Evolutionary conservation across 2,888 invertebrate species (phyloP).

Genomic region (Synanthedon andrenaeformis): DNA sequence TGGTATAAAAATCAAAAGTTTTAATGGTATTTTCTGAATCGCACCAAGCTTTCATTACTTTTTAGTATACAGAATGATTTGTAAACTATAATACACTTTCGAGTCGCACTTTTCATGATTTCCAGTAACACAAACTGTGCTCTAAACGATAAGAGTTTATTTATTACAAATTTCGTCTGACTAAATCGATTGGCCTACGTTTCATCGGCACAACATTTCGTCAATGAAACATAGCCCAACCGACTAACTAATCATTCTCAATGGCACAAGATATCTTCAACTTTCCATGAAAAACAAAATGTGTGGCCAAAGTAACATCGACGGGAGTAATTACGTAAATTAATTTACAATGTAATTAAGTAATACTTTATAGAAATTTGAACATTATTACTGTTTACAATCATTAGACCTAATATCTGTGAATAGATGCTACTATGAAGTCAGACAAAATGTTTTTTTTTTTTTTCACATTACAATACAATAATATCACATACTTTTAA

Average conservation of each 20-base stretch:
- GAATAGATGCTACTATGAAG: constrained; percentile 61
- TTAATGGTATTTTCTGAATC: constrained; percentile 72
- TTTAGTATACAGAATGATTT: constrained; percentile 69
- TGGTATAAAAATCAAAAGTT: constrained; percentile 72
- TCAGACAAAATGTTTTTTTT: constrained; percentile 67
- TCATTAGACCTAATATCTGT: constrained; percentile 37
- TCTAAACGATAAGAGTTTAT: constrained; percentile 41
- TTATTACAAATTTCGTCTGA: constrained; percentile 62
- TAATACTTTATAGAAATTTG: constrained; percentile 34
- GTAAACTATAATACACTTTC: constrained; percentile 61
- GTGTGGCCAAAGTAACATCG: neutral
- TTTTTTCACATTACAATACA: constrained; percentile 51
- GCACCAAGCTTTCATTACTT: constrained; percentile 71
- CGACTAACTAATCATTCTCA: constrained; percentile 17
- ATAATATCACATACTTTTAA: constrained; percentile 70
- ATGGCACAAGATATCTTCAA: constrained; percentile 40
- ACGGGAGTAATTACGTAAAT: constrained; percentile 1
- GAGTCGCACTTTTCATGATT: constrained; percentile 44
- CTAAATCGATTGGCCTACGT: constrained; percentile 11
- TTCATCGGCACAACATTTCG: too few relatives aligned
- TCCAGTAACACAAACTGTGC: constrained; percentile 46
- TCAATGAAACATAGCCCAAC: constrained; percentile 25
- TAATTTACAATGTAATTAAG: constrained; percentile 16
- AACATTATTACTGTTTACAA: constrained; percentile 30
- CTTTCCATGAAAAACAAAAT: neutral